phyloP scores from a whole-genome alignment of 2,113 vertebrate species.

The Spermophilus dauricus region DNA sequence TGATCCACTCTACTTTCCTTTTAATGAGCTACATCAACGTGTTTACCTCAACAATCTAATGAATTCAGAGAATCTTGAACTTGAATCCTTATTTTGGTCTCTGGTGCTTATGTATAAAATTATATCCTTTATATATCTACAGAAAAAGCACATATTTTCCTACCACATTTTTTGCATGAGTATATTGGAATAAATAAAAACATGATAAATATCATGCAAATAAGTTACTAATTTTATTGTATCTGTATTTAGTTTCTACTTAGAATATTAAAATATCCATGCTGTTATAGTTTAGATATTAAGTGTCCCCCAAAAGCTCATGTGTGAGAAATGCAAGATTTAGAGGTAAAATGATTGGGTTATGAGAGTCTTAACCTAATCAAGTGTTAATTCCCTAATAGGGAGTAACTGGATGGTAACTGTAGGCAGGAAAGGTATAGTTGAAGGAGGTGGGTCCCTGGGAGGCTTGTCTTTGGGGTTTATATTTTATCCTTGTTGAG shows the following conservation, averaged over 20 bases:
- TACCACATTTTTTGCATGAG: constrained; percentile 4
- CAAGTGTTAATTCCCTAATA: too few relatives aligned
- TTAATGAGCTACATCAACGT: constrained; percentile 55
- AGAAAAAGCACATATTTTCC: constrained; percentile 21
- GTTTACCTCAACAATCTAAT: constrained; percentile 81
- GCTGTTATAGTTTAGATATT: background rate
- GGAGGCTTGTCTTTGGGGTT: too few relatives aligned
- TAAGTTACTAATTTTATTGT: background rate
- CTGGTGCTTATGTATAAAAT: constrained; percentile 65
- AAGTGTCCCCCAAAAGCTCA: too few relatives aligned
- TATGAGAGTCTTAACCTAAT: too few relatives aligned
- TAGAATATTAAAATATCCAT: background rate
- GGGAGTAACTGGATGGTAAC: too few relatives aligned
- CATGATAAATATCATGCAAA: background rate
- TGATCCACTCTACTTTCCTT: constrained; percentile 58
- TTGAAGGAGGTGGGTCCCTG: too few relatives aligned
- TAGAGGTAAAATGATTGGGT: too few relatives aligned
- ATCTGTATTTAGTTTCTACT: background rate
- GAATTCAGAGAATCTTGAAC: constrained; percentile 70
- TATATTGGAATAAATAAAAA: constrained; percentile 38
- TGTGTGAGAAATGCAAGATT: too few relatives aligned
- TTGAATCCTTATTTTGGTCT: constrained; percentile 69
- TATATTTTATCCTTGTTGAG: too few relatives aligned
- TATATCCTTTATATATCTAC: constrained; percentile 45
- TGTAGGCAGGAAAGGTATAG: too few relatives aligned